Percentiles rank a stretch among this genome's conserved stretches.
These are phyloP conservation scores for Rhabdomys dilectus DNA, from an alignment of 2,113 vertebrate genomes.

Conservation along the genomic window DNA sequence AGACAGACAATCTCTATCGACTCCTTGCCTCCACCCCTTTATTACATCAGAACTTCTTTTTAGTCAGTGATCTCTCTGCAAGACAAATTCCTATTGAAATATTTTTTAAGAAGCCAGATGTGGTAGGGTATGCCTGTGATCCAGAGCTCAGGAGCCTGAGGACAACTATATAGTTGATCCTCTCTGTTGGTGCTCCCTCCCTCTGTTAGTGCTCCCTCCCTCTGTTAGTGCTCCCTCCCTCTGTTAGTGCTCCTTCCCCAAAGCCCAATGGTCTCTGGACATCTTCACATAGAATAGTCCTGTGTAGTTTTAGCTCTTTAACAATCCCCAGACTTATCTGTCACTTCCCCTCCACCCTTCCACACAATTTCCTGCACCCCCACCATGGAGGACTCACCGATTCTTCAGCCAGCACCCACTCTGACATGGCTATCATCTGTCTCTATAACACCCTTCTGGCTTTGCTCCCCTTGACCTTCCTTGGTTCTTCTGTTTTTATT, in stretches of 20 bases:
- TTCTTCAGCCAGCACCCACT: neutral
- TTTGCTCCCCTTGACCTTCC: neutral
- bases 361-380: neutral
- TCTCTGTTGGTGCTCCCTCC: neutral
- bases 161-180: neutral
- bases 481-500: neutral
- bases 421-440: neutral
- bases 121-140: neutral
- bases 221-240: too few relatives aligned
- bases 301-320: neutral
- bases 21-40: neutral
- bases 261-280: neutral
- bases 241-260: neutral
- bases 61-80: neutral
- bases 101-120: neutral
- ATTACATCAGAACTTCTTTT: neutral
- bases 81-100: neutral
- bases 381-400: neutral
- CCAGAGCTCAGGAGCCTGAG: neutral
- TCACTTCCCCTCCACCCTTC: neutral
- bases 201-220: too few relatives aligned
- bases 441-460: neutral
- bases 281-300: neutral
- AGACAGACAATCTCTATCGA: neutral
- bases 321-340: neutral